These are phyloP conservation scores for Megastigmus dorsalis DNA, from an alignment of 2,888 invertebrate species.

Conservation along the genomic window DNA sequence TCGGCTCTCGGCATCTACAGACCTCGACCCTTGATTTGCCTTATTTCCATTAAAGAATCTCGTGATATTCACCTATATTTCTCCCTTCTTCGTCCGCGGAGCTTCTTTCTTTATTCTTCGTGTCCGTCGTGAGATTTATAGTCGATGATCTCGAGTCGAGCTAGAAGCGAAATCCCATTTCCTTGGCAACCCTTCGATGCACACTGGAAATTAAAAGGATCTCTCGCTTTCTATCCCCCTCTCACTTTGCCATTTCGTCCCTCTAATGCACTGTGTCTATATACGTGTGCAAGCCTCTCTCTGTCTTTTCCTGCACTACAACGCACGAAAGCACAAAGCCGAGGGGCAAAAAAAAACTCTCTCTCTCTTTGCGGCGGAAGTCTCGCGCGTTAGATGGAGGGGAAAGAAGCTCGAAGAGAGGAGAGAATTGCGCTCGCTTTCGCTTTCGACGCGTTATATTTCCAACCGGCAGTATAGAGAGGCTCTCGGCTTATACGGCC, in stretches of 20 bases:
- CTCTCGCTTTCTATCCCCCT: not conserved
- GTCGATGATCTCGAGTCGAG: slow-evolving; percentile 11
- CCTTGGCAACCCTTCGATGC: slow-evolving; percentile 38
- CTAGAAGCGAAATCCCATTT: slow-evolving; percentile 40
- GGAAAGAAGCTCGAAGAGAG: no score
- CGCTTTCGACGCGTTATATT: slow-evolving; percentile 10
- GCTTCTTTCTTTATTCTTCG: not conserved
- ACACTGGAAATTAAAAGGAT: slow-evolving; percentile 42
- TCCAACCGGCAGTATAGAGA: no score
- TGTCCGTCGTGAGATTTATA: slow-evolving; percentile 16
- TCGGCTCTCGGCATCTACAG: no score
- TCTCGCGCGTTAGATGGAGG: not conserved
- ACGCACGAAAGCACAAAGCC: not conserved
- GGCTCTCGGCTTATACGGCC: not conserved
- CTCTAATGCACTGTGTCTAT: slow-evolving; percentile 20
- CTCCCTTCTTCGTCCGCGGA: not conserved
- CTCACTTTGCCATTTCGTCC: not conserved
- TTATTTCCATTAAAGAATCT: slow-evolving; percentile 25
- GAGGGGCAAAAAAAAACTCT: not conserved
- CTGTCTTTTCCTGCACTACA: not conserved
- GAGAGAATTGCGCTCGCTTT: not conserved
- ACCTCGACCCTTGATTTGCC: slow-evolving; percentile 48
- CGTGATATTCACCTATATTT: slow-evolving; percentile 44
- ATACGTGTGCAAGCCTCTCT: not conserved
- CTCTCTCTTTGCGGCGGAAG: not conserved